Conservation (phyloP, 2,113 vertebrate genomes). For the Phyllopteryx taeniolatus region DNA sequence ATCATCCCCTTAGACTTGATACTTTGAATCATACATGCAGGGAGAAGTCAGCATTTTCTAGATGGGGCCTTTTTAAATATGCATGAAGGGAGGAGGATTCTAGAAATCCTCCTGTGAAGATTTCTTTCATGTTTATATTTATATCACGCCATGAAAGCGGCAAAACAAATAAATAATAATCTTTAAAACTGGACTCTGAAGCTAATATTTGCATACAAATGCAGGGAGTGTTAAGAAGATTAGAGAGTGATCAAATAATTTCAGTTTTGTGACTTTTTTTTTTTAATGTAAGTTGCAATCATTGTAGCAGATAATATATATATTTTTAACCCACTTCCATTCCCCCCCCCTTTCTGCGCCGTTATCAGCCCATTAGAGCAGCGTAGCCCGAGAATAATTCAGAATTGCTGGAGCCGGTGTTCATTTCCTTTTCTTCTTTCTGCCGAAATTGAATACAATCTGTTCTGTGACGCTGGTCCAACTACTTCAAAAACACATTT, state of each 20-base stretch:
- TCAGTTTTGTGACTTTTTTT: not conserved
- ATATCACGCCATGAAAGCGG: not conserved
- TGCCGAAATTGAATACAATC: not conserved
- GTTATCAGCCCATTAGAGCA: constrained; percentile 31
- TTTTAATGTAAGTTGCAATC: constrained; percentile 14
- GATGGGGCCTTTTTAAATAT: constrained; percentile 45
- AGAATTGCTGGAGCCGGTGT: constrained; percentile 27
- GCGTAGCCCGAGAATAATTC: constrained; percentile 23
- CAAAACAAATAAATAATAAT: not conserved
- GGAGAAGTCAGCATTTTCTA: constrained; percentile 38
- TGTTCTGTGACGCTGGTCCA: not conserved
- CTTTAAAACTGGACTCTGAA: not conserved
- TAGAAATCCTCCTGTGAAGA: constrained; percentile 1
- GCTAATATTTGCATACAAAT: not conserved
- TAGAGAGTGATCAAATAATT: not conserved
- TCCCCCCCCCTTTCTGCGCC: constrained; percentile 10
- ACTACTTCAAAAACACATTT: not conserved
- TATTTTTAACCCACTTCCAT: constrained; percentile 2
- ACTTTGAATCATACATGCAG: constrained; percentile 44
- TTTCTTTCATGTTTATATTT: constrained; percentile 10
- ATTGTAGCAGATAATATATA: constrained; percentile 18
- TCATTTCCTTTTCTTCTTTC: not conserved
- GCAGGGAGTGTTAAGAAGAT: not conserved
- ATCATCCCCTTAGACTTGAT: constrained; percentile 3
- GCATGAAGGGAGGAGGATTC: constrained; percentile 36